Base-by-base conservation (phyloP, 2,888 invertebrate genomes). In the Bombylius major region DNA sequence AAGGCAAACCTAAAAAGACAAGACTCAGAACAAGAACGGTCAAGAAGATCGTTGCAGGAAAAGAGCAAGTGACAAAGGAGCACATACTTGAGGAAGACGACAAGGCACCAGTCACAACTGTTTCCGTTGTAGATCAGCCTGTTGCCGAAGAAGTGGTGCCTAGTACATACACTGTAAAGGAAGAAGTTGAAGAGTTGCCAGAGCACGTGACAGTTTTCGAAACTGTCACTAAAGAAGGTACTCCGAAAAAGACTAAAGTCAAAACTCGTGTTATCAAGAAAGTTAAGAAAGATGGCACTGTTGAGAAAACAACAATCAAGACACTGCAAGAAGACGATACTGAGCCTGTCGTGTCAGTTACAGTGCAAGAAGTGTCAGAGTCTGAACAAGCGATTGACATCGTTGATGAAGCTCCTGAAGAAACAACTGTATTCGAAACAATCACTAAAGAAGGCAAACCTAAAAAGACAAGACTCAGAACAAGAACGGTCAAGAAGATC, bases 1-100 rank as follows among this genome's bases (percentile, higher is more conserved):
- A 69, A 56, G 72, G 70, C 14, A 67, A 65, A 53, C 71, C 75
- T 0, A 71, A 67, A 56, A 60, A 60, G 47, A 62, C 57, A 52
- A 63, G 65, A 12, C 64, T 66, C n/a, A 69, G 68, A 47, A 71
- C 67, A 47, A 64, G 70, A 31, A 67, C 65, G 5, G 67, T 70
- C 50, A 71, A 66, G 56, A 72, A 70, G 64, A 66, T 65, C 1
- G 70, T 62, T 60, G 75, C 69, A 53, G 60, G 61, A 45, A 71
- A 70, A 63, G 66, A 69, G 60, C 70, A 70, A 65, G 64, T 64
- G 36, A 71, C 71, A 5, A 69, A 72, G 61, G 69, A 71, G 47
- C 57, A 62, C 50, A 64, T 73, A 4, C 66, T 73, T 36, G 65
- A 63, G 68, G 65, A 60, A 68, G 71, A 60, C 36, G 65, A 62